Conservation (phyloP, 1,140 invertebrate genomes). For the Episyrphus balteatus region DNA sequence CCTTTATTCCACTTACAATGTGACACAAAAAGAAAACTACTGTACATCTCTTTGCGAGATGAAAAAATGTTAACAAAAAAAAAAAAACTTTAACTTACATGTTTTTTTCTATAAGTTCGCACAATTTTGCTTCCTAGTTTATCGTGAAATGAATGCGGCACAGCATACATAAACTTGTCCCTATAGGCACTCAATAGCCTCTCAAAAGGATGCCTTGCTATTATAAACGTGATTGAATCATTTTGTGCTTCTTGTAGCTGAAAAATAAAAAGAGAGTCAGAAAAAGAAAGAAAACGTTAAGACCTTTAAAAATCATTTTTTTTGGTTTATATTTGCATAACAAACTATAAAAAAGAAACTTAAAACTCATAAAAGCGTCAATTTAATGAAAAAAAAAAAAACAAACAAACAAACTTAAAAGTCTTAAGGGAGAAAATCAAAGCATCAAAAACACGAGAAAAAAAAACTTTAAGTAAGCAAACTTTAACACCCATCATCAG, state of each 20-base stretch:
- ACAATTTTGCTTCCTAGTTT: conserved; percentile 67
- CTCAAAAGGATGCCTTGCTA: conserved; percentile 82
- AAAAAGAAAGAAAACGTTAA: background rate
- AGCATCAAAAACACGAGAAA: background rate
- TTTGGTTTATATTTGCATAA: background rate
- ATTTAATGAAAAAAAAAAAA: background rate
- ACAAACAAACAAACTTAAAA: background rate
- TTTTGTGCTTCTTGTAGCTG: conserved; percentile 37
- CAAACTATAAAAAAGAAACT: background rate
- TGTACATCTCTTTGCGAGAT: too few relatives aligned
- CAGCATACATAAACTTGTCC: conserved; percentile 73
- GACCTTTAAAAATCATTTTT: background rate
- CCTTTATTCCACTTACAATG: too few relatives aligned
- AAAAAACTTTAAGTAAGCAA: conserved; percentile 4
- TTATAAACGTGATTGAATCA: conserved; percentile 66
- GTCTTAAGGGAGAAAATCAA: background rate
- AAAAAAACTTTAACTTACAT: conserved; percentile 17
- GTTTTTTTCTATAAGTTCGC: conserved; percentile 51
- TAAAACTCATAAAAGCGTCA: background rate
- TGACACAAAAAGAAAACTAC: too few relatives aligned
- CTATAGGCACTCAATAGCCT: conserved; percentile 79
- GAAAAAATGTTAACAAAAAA: background rate
- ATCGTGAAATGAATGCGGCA: conserved; percentile 68
- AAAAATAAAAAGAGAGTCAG: conserved; percentile 3
- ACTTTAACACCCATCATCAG: conserved; percentile 26